phyloP scores from a whole-genome alignment of 2,797 vertebrate genomes.

The Pogoniulus pusillus region DNA sequence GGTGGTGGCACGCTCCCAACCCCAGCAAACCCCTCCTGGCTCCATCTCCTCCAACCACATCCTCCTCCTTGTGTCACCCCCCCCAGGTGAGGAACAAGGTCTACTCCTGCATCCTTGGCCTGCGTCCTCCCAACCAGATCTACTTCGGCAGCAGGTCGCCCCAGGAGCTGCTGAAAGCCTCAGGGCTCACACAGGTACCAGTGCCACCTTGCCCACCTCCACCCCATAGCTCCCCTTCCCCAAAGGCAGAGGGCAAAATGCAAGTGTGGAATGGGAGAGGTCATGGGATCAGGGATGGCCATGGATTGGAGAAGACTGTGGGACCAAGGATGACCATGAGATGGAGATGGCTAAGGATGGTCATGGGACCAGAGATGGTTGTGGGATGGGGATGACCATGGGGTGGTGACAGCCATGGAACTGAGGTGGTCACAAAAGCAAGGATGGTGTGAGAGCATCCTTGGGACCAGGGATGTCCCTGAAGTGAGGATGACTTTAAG shows the following conservation, averaged over 20 bases:
- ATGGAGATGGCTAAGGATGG: too few relatives aligned
- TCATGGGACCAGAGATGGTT: too few relatives aligned
- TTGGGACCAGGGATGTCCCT: too few relatives aligned
- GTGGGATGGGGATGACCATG: neutral
- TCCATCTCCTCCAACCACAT: fast-evolving
- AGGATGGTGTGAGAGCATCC: too few relatives aligned
- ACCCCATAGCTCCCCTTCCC: fast-evolving
- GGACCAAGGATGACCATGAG: neutral
- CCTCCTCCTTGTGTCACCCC: neutral
- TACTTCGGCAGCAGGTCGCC: slow-evolving; percentile 93
- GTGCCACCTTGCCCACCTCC: fast-evolving
- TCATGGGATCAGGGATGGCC: too few relatives aligned
- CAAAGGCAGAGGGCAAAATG: neutral
- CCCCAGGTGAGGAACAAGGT: slow-evolving; percentile 92
- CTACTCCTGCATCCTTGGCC: slow-evolving; percentile 89
- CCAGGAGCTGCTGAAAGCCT: slow-evolving; percentile 93
- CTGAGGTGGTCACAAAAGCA: neutral
- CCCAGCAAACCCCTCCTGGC: fast-evolving
- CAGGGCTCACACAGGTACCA: slow-evolving; percentile 91
- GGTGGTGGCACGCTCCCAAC: slow-evolving; percentile 47
- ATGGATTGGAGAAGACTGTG: neutral
- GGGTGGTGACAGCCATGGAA: too few relatives aligned
- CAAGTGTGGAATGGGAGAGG: fast-evolving
- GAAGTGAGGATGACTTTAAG: neutral
- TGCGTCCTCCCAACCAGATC: slow-evolving; percentile 87